A percentile compares a stretch with the other conserved stretches of the same genome.
Evolutionary conservation across 2,113 vertebrate species (phyloP).

Genomic region (Burhinus oedicnemus): DNA sequence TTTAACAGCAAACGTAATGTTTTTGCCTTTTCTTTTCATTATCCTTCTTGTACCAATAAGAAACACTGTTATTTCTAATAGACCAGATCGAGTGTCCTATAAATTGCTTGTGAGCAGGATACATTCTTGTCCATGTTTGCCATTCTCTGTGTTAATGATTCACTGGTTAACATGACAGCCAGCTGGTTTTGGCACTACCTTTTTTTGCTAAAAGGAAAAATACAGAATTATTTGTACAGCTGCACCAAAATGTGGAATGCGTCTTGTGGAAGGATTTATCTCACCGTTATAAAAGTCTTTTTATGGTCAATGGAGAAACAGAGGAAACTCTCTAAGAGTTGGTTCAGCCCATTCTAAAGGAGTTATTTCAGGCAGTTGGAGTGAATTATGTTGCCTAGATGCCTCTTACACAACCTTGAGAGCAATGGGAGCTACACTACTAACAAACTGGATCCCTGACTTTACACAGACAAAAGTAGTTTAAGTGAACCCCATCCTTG

Average conservation of each 20-base stretch:
- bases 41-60: background rate
- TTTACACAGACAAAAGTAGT: background rate
- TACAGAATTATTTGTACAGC: conserved; percentile 12
- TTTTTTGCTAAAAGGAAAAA: background rate
- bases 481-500: background rate
- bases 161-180: background rate
- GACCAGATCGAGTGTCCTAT: fast-evolving
- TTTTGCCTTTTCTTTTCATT: background rate
- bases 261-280: background rate
- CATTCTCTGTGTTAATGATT: background rate
- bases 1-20: background rate
- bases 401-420: background rate
- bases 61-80: background rate
- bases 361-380: background rate
- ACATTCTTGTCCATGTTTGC: background rate
- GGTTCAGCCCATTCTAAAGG: background rate
- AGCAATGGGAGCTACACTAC: background rate
- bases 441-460: background rate
- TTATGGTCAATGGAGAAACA: background rate
- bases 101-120: background rate
- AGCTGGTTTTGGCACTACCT: background rate
- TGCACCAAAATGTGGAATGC: background rate
- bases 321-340: background rate
- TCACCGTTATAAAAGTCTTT: background rate
- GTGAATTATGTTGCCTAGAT: background rate